Evolutionary conservation across 2,888 invertebrate genomes (phyloP), one percentile per base, ranked within the genome.

Genomic region (Acrocyrtus sp.): DNA sequence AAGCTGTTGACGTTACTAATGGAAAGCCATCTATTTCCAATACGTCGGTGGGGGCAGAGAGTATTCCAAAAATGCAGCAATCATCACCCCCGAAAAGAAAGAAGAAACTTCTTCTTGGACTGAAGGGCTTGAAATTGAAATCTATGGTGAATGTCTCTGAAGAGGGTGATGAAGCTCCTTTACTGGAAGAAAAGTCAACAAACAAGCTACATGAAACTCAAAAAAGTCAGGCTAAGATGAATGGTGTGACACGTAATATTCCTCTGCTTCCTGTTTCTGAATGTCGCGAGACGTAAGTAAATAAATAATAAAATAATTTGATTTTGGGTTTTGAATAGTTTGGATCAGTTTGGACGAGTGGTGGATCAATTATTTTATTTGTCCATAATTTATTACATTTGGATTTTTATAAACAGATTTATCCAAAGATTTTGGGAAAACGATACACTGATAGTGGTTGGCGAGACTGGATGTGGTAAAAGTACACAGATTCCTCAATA

Each of bases 391-490:
- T n/a, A n/a, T n/a, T n/a, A n/a, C n/a, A n/a, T n/a, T n/a, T n/a
- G n/a, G n/a, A 24, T 45, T 45, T 24, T 45, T 27, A 10, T 48
- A 10, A 21, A 0, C 19, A 72, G 70, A 34, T 51, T 72, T 43
- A 57, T 63, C 2, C 43, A 72, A 45, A 39, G 58, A 43, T 72
- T 72, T 43, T 29, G 27, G 39, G 63, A 72, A 15, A 57, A 61
- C 24, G 60, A 62, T 15, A 76, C 72, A 1, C 26, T 98, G 17
- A 96, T 98, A 1, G 87, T 99, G 0, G 98, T 99, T 5, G 99
- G 99, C 80, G 99, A 99, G 84, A 99, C 98, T 0, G 99, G 99
- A n/a, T 98, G 97, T 1, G 99, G 99, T 0, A 99, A 99, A 87
- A 99, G 99, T 0, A 99, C 99, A 15, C 99, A 98, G 86, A 99